Base-by-base conservation (phyloP, 1,140 invertebrate species). In the Polypedilum pembai region DNA sequence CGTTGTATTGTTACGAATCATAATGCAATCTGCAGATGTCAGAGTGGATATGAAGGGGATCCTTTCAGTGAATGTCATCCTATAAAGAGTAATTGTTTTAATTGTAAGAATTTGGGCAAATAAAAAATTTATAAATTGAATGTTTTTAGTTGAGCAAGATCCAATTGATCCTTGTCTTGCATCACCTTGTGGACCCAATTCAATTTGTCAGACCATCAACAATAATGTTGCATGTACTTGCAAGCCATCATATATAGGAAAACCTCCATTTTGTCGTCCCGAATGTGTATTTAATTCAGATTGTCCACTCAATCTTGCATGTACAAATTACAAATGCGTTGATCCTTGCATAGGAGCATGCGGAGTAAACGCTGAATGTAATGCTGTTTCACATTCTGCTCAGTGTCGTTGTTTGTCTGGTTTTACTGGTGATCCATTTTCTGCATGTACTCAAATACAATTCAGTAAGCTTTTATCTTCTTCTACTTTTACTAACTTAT, bases 351-450 rank as follows among this genome's bases (percentile, higher is more conserved):
- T 86, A 24, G 91, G 90, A 21, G 87, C 86, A 73, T 92, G 92
- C 81, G 92, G 92, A 33, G 80, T 89, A 40, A 90, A 91, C 77
- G 88, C 92, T n/a, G 86, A 88, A 77, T 94, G 92, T 81, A 86
- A 87, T 78, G 90, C 93, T 1, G 85, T 88, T 40, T 92, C 91
- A 80, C 92, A 94, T 82, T 88, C 88, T 73, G 90, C 91, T 56
- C 87, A 89, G 76, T 90, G 90, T 80, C 87, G 86, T 76, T 89
- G 90, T 79, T 83, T 85, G 20, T 76, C 79, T 45, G 86, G 86
- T 76, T 87, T 87, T 75, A 89, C 86, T 72, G 90, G 90, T 75
- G 87, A 91, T 85, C 88, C 91, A 45, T 88, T 90, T 78, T 80
- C 83, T 75, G 85, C 86, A 75, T 92, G 90, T 78, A 86, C 86